Conservation (phyloP, 2,113 vertebrate species). For the Xyrauchen texanus region DNA sequence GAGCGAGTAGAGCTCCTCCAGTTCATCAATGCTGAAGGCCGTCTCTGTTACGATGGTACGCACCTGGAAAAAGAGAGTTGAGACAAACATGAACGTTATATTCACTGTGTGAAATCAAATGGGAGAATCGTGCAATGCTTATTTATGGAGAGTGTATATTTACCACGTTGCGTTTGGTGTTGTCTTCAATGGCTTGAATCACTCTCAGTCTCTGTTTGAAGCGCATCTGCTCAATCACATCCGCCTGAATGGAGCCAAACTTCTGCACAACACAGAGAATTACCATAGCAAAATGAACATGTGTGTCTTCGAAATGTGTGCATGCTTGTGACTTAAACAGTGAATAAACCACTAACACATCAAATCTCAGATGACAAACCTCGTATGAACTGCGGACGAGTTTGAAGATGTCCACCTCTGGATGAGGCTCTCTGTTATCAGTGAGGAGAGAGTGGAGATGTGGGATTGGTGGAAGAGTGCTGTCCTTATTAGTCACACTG, state of each 20-base stretch:
- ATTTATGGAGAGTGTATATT: constrained; percentile 42
- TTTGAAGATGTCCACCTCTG: constrained; percentile 97
- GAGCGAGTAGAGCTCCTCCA: constrained; percentile 92
- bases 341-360: too few relatives aligned
- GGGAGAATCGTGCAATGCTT: too few relatives aligned
- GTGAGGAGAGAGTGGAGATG: constrained; percentile 95
- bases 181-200: constrained; percentile 96
- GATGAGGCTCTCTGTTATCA: constrained; percentile 90
- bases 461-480: constrained; percentile 93
- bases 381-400: constrained; percentile 92
- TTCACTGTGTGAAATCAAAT: too few relatives aligned
- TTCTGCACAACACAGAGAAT: constrained; percentile 76
- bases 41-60: constrained; percentile 95
- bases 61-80: constrained; percentile 75
- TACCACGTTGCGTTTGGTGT: constrained; percentile 97
- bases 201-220: constrained; percentile 97
- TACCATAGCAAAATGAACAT: not conserved
- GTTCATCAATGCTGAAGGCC: constrained; percentile 88
- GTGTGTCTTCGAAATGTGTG: not conserved
- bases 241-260: constrained; percentile 93
- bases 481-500: constrained; percentile 97
- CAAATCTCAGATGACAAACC: constrained; percentile 64
- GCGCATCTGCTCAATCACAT: constrained; percentile 97
- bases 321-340: too few relatives aligned
- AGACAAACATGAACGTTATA: not conserved